Evolutionary conservation across 2,797 vertebrate species (phyloP), one percentile per base, ranked within the genome.

Genomic region (Mus spretus): DNA sequence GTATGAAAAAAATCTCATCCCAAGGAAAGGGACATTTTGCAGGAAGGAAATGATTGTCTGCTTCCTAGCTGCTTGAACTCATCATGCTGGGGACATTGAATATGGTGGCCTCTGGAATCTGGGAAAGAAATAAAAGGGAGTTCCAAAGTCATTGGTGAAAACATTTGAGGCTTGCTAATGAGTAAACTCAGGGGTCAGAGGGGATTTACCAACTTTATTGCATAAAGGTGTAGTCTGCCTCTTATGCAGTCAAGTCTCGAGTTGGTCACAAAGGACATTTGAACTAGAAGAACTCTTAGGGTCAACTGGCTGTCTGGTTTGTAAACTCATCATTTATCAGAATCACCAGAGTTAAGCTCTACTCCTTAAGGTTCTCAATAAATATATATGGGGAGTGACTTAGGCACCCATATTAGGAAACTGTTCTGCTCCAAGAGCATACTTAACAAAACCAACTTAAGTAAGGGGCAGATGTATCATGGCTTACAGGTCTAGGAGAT

Each of bases 21-120:
- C 31, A 86, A 93, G 57, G 24, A 61, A 92, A 86, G n/a, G 88
- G 31, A 63, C 40, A 87, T 70, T 95, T 82, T 28, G 28, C 72
- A 88, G 65, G 44, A 96, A 93, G 57, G 77, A 96, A 95, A 72
- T 82, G 20, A 70, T 89, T 80, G 47, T 14, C 78, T 85, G 37
- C 24, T 63, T 95, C 31, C 47, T 28, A 89, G 78, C 20, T 93
- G 34, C 59, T 15, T n/a, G 57, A 79, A 84, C 13, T 65, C 63
- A 37, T 28, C 63, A 20, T 14, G 47, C 26, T 92, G 55, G 80
- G 22, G 19, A 4, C 37, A 88, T 84, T 92, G 70, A 53, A 88
- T 22, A 44, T 17, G 28, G n/a, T 81, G n/a, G 53, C 53, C 26
- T 94, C 93, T 97, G 85, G 50, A 65, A 19, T 15, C 57, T 93